Conservation (phyloP, 2,797 vertebrate species). For the Neoniphon sammara region DNA sequence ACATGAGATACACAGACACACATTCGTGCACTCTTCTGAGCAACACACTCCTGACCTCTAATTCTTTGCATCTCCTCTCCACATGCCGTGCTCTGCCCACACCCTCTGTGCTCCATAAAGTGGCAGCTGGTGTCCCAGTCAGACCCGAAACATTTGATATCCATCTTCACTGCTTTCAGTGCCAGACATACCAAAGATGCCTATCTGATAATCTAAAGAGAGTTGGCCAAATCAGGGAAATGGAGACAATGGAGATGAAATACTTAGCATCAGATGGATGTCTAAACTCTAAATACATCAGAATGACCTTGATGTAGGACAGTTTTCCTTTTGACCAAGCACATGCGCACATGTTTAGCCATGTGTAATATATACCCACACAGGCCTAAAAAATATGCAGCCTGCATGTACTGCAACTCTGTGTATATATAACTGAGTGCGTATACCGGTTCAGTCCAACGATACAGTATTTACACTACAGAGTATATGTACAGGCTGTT, state of each 20-base stretch:
- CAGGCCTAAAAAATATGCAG: not conserved
- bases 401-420: slow-evolving; percentile 13
- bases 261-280: slow-evolving; percentile 2
- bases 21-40: slow-evolving; percentile 20
- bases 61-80: slow-evolving; percentile 57
- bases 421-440: slow-evolving; percentile 35
- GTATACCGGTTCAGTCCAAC: too few relatives aligned
- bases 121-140: slow-evolving; percentile 56
- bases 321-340: not conserved
- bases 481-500: not conserved
- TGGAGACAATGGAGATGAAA: slow-evolving; percentile 35
- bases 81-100: slow-evolving; percentile 31
- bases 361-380: slow-evolving; percentile 31
- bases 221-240: not conserved
- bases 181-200: slow-evolving; percentile 37
- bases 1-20: slow-evolving; percentile 8
- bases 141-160: slow-evolving; percentile 46
- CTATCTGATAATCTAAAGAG: slow-evolving; percentile 15
- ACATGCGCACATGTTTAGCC: not conserved
- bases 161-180: slow-evolving; percentile 19
- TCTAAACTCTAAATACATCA: slow-evolving; percentile 18
- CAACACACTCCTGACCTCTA: slow-evolving; percentile 43
- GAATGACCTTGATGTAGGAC: slow-evolving; percentile 15
- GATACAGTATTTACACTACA: not conserved
- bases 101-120: slow-evolving; percentile 22